Evolutionary conservation across 92 coral and sea anemone species (phyloP).

Genomic region (Actinernus sp.): DNA sequence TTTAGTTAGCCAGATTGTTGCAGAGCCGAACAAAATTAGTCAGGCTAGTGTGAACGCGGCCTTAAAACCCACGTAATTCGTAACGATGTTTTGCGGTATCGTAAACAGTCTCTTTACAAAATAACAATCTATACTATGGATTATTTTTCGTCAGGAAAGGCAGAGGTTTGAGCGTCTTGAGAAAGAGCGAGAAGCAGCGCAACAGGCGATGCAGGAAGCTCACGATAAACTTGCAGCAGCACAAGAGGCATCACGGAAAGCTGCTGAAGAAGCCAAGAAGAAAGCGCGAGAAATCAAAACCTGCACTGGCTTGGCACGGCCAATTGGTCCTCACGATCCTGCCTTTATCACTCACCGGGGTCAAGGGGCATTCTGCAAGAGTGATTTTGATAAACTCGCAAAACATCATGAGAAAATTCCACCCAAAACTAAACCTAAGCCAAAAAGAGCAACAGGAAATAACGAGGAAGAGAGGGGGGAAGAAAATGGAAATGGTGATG

Average conservation of each 20-base stretch:
- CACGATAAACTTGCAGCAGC: slow-evolving; percentile 86
- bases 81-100: too few species aligned
- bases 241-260: slow-evolving; percentile 85
- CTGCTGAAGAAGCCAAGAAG: slow-evolving; percentile 94
- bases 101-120: too few species aligned
- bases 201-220: slow-evolving; percentile 92
- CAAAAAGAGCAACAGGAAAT: too few species aligned
- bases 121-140: too few species aligned
- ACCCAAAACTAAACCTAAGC: slow-evolving; percentile 23
- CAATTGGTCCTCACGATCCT: slow-evolving; percentile 84
- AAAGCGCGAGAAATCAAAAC: slow-evolving; percentile 93
- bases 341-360: slow-evolving; percentile 86
- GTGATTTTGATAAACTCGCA: slow-evolving; percentile 47
- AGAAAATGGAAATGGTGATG: too few species aligned
- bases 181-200: slow-evolving; percentile 83
- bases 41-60: too few species aligned
- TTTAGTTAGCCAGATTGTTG: too few species aligned
- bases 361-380: slow-evolving; percentile 80
- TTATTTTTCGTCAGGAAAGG: slow-evolving; percentile 71
- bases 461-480: too few species aligned
- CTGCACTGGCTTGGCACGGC: slow-evolving; percentile 86
- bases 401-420: slow-evolving; percentile 34
- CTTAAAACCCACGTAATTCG: too few species aligned
- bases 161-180: slow-evolving; percentile 79
- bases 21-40: too few species aligned